phyloP scores from a whole-genome alignment of 2,113 vertebrate genomes.

The Phyllopteryx taeniolatus region DNA sequence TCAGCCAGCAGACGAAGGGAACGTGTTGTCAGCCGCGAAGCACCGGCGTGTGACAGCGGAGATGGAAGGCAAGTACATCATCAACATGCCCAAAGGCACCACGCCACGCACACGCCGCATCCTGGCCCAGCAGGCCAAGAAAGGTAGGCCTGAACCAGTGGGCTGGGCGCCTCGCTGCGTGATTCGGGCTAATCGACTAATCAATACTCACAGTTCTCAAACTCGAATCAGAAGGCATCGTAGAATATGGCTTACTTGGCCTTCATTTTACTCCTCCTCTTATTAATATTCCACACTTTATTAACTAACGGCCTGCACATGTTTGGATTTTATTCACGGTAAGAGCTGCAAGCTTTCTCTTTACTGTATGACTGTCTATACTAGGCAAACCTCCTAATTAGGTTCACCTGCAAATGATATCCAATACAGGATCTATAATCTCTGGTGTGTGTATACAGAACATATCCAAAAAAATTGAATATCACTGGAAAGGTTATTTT shows the following conservation, averaged over 20 bases:
- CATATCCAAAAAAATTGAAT: too few relatives aligned
- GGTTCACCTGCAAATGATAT: neutral
- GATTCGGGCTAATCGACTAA: slow-evolving; percentile 21
- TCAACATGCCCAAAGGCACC: slow-evolving; percentile 95
- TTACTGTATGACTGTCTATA: neutral
- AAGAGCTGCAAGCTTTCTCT: neutral
- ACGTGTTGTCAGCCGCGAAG: slow-evolving; percentile 70
- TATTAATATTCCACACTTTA: slow-evolving; percentile 12
- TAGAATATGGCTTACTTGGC: neutral
- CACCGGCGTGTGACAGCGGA: slow-evolving; percentile 86
- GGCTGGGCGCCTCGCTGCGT: slow-evolving; percentile 28
- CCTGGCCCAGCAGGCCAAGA: slow-evolving; percentile 87
- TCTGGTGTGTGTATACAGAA: neutral
- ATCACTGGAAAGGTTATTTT: too few relatives aligned
- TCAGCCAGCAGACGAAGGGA: slow-evolving; percentile 66
- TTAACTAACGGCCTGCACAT: neutral
- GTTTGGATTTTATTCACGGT: neutral
- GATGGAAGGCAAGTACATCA: slow-evolving; percentile 95
- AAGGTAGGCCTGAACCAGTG: slow-evolving; percentile 77
- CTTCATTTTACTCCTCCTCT: slow-evolving; percentile 4
- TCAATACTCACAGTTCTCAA: slow-evolving; percentile 22
- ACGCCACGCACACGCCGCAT: slow-evolving; percentile 86
- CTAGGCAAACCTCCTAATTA: neutral
- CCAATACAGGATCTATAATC: neutral
- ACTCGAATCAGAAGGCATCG: neutral